Evolutionary conservation across 1,140 invertebrate species (phyloP), one percentile per base, ranked within the genome.

Genomic region (Calliphora vicina): DNA sequence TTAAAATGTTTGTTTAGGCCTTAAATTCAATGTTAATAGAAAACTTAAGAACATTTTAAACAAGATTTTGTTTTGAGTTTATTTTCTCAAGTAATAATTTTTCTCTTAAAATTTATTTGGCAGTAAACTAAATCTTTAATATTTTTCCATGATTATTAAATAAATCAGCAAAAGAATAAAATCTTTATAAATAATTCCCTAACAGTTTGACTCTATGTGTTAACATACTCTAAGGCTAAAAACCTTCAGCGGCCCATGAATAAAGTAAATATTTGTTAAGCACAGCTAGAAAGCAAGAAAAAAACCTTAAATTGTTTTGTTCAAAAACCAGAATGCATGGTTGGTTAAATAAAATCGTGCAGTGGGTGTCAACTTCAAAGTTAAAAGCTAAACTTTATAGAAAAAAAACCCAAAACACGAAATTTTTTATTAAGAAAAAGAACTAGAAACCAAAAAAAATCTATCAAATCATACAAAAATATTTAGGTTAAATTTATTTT

Each of bases 311-410:
- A 25, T 67, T 67, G 23, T 23, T 20, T 23, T 67, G n/a, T 67
- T 67, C n/a, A 23, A 23, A 67, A 57, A 6, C 15, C 15, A n/a
- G 0, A 25, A 67, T 67, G 61, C 61, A 67, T 67, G 61, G 23
- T 67, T 67, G 61, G 61, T 20, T 67, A 67, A 67, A 67, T 67
- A 67, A 67, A 67, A 67, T 67, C 61, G 61, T 67, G 61, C 61
- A 20, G 61, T 67, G 61, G 61, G 61, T 67, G 61, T 67, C 61
- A 67, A 67, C 61, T 67, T 67, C 61, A 67, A 67, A 67, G n/a
- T 23, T 1, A 67, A 67, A 67, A 67, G 20, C 5, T 23, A 67
- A 67, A 61, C 1, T 20, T 8, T 20, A 61, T 20, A 61, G 17
- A 6, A 67, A 67, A 20, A 23, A 23, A 67, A 2, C 3, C 9